phyloP scores from a whole-genome alignment of 1,140 invertebrate species.

The Pachyrhynchus sulphureomaculatus region DNA sequence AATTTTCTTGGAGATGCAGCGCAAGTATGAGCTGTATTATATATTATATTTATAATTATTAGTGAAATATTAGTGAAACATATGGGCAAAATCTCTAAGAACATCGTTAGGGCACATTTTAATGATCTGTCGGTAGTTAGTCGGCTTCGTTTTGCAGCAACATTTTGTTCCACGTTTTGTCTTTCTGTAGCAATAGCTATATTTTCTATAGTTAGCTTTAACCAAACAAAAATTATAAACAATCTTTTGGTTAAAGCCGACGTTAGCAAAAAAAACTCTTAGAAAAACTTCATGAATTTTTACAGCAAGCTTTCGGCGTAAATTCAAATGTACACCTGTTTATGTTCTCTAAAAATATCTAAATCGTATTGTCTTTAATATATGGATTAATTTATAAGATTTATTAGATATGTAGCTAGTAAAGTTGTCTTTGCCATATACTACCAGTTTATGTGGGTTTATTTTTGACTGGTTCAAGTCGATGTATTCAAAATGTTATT shows the following conservation, averaged over 20 bases:
- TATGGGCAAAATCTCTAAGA: too few relatives aligned
- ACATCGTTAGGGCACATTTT: too few relatives aligned
- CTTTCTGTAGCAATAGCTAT: too few relatives aligned
- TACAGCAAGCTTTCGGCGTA: constrained; percentile 12
- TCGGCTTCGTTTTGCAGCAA: too few relatives aligned
- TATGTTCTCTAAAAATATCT: constrained; percentile 8
- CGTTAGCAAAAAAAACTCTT: not conserved
- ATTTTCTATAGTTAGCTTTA: too few relatives aligned
- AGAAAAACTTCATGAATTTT: constrained; percentile 13
- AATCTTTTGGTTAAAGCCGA: constrained; percentile 4
- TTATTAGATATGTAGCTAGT: constrained; percentile 8
- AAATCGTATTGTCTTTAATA: constrained; percentile 16
- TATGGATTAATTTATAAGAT: constrained; percentile 13
- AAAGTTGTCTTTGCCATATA: constrained; percentile 23
- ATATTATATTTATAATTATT: too few relatives aligned
- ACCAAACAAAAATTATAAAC: constrained; percentile 1
- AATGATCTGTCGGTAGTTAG: too few relatives aligned
- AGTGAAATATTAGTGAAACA: too few relatives aligned
- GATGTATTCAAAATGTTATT: too few relatives aligned
- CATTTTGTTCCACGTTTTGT: too few relatives aligned
- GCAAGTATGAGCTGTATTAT: too few relatives aligned
- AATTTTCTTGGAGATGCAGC: too few relatives aligned
- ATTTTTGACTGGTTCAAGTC: constrained; percentile 3
- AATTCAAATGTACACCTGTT: constrained; percentile 23
- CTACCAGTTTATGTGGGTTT: constrained; percentile 1